Conservation (phyloP, 2,888 invertebrate genomes). For the Cyaniris semiargus region DNA sequence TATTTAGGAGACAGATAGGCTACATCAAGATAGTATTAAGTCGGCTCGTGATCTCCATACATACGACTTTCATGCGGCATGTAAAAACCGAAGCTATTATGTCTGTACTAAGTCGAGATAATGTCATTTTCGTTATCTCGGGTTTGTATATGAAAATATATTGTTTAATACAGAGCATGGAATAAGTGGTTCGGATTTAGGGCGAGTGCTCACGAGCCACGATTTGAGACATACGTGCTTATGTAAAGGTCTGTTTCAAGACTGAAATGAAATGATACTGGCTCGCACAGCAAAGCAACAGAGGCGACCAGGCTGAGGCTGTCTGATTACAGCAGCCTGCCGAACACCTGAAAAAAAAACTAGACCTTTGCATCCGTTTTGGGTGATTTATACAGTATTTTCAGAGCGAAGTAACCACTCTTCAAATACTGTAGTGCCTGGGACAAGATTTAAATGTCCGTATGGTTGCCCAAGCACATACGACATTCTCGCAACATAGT, state of each 20-base stretch:
- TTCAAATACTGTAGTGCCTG: too few species aligned
- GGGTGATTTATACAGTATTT: too few species aligned
- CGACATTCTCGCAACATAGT: too few species aligned
- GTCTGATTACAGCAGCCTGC: not conserved
- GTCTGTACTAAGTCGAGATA: not conserved
- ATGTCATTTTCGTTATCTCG: not conserved
- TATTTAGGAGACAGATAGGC: constrained; percentile 1
- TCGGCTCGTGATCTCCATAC: not conserved
- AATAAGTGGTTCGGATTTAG: not conserved
- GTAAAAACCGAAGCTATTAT: not conserved
- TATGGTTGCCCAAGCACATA: too few species aligned
- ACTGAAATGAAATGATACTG: too few species aligned
- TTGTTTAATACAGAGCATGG: not conserved
- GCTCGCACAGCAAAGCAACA: not conserved
- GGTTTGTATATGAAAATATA: not conserved
- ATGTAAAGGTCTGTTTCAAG: too few species aligned
- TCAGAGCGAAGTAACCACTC: too few species aligned
- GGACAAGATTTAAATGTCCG: too few species aligned
- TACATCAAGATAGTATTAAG: constrained; percentile 3
- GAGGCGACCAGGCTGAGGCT: not conserved
- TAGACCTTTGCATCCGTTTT: too few species aligned
- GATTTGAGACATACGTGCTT: not conserved
- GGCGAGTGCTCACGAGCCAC: not conserved
- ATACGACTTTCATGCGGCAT: not conserved
- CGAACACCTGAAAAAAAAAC: too few species aligned